A percentile compares a stretch with the other conserved stretches of the same genome.
Evolutionary conservation across 2,888 invertebrate species (phyloP).

Genomic region (Taphrorychus bicolor): DNA sequence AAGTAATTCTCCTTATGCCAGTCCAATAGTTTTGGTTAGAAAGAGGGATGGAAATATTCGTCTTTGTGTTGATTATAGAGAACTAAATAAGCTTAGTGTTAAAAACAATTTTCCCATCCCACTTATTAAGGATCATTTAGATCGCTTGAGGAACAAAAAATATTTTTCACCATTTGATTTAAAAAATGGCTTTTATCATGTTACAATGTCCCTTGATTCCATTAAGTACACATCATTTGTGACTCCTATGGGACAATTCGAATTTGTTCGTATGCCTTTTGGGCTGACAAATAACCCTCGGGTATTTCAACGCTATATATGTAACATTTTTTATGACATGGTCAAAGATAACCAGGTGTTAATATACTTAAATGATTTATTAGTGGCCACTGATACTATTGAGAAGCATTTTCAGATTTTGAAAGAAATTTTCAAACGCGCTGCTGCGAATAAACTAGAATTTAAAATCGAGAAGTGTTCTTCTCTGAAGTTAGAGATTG

Average conservation of each 20-base stretch:
- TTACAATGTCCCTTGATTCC: no score
- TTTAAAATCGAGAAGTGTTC: no score
- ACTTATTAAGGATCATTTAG: no score
- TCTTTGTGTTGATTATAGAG: background rate
- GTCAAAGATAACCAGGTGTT: background rate
- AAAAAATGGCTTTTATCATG: no score
- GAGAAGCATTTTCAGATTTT: constrained; percentile 1
- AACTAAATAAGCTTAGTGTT: background rate
- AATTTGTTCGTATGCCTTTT: constrained; percentile 49
- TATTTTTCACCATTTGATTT: no score
- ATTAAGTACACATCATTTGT: no score
- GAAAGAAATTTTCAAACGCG: no score
- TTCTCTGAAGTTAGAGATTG: no score
- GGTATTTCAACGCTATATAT: constrained; percentile 45
- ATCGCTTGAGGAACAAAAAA: no score
- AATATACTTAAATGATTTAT: background rate
- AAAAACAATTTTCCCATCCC: background rate
- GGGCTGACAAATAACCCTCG: constrained; percentile 50
- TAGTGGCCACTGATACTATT: background rate
- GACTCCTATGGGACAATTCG: no score
- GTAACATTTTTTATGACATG: background rate
- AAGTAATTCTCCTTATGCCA: background rate
- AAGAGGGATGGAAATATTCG: background rate
- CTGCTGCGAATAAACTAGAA: no score
- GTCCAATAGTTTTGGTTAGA: background rate